Conservation (phyloP, 1,140 invertebrate genomes). For the Globodera rostochiensis region DNA sequence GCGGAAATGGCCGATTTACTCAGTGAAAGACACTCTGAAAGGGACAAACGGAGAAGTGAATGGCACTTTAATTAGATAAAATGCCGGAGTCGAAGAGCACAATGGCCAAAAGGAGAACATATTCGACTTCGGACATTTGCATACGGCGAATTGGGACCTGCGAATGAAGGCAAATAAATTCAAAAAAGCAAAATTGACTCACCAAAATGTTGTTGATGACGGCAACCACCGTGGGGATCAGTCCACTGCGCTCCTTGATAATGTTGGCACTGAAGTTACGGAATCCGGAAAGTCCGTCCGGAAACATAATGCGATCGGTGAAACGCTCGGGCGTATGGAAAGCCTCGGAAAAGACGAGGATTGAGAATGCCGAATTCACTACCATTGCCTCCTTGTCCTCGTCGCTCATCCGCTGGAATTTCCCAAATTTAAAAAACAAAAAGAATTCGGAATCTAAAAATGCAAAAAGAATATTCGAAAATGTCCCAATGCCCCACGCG, state of each 20-base stretch:
- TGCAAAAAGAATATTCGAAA: too few species aligned
- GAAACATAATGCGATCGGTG: constrained; percentile 61
- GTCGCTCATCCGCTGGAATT: constrained; percentile 41
- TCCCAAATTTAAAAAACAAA: constrained; percentile 4
- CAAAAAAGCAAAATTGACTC: constrained; percentile 20
- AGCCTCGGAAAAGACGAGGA: constrained; percentile 62
- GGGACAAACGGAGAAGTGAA: constrained; percentile 13
- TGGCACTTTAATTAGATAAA: background rate
- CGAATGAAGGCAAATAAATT: background rate
- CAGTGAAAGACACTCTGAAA: constrained; percentile 60
- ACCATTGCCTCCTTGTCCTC: constrained; percentile 56
- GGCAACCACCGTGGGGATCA: constrained; percentile 64
- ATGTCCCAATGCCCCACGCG: too few species aligned
- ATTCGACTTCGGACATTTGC: constrained; percentile 59
- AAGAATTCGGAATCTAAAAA: constrained; percentile 4
- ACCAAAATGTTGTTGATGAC: constrained; percentile 65
- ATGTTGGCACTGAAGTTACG: constrained; percentile 60
- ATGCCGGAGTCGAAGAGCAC: constrained; percentile 63
- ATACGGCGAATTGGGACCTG: constrained; percentile 55
- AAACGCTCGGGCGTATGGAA: constrained; percentile 63
- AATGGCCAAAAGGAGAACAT: constrained; percentile 60
- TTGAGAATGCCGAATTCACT: constrained; percentile 59
- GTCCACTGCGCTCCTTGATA: constrained; percentile 55
- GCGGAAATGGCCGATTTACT: constrained; percentile 44
- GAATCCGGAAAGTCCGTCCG: constrained; percentile 52